phyloP scores from a whole-genome alignment of 2,888 invertebrate species.

The Taenaris catops region DNA sequence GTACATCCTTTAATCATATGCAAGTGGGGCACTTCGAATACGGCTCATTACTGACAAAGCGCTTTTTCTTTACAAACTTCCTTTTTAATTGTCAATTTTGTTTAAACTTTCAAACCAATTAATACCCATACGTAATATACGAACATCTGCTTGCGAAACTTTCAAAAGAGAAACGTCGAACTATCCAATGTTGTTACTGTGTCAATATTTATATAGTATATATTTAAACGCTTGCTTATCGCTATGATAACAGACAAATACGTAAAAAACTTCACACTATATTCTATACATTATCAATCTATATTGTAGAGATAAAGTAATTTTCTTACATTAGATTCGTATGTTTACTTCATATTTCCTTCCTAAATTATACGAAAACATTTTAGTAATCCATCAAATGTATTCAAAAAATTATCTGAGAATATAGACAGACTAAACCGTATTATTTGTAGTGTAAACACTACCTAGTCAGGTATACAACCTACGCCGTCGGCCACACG shows the following conservation, averaged over 20 bases:
- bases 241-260: conserved; percentile 11
- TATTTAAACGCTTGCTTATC: conserved; percentile 5
- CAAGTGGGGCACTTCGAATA: conserved; percentile 9
- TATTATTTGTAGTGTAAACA: too few species aligned
- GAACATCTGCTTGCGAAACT: conserved; percentile 23
- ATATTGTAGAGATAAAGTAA: too few species aligned
- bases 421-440: too few species aligned
- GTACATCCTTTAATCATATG: conserved; percentile 8
- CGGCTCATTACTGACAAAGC: conserved; percentile 7
- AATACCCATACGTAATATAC: conserved; percentile 4
- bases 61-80: conserved; percentile 2
- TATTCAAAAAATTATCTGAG: too few species aligned
- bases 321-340: too few species aligned
- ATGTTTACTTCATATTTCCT: too few species aligned
- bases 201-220: conserved; percentile 5
- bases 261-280: conserved; percentile 11
- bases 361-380: too few species aligned
- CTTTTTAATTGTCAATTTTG: conserved; percentile 3
- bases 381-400: too few species aligned
- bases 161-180: conserved; percentile 27
- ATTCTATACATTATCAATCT: too few species aligned
- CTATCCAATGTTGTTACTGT: conserved; percentile 1
- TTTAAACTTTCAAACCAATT: conserved; percentile 2
- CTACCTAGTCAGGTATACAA: too few species aligned
- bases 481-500: too few species aligned